Conservation (phyloP, 1,140 invertebrate species). For the Laodelphax striatellus region DNA sequence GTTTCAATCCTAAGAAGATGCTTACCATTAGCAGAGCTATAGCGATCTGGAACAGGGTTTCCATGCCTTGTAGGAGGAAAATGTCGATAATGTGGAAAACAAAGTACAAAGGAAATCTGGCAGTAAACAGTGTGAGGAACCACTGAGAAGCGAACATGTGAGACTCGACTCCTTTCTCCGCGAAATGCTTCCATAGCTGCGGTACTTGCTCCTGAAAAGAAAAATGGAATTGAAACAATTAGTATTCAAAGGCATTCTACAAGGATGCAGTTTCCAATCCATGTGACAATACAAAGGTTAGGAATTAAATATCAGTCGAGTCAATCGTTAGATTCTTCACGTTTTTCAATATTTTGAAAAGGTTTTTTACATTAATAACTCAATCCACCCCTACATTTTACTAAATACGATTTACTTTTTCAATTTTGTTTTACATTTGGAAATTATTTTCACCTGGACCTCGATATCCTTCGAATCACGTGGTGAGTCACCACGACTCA, state of each 20-base stretch:
- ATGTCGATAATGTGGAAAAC: slow-evolving; percentile 97
- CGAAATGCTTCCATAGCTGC: slow-evolving; percentile 84
- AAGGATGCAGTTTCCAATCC: too few relatives aligned
- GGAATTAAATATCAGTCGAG: too few relatives aligned
- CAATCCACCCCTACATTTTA: too few relatives aligned
- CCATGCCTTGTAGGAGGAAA: slow-evolving; percentile 86
- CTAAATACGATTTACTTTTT: too few relatives aligned
- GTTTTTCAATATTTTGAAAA: background rate
- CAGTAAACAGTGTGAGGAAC: slow-evolving; percentile 98
- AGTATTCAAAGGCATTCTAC: background rate
- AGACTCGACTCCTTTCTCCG: slow-evolving; percentile 82
- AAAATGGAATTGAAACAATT: slow-evolving; percentile 12
- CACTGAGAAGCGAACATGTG: slow-evolving; percentile 99
- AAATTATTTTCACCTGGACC: too few relatives aligned
- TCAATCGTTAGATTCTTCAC: too few relatives aligned
- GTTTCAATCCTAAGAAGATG: background rate
- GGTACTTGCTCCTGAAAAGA: slow-evolving; percentile 71
- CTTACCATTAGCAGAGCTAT: slow-evolving; percentile 79
- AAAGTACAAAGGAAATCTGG: slow-evolving; percentile 92
- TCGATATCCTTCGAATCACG: too few relatives aligned
- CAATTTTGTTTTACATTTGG: too few relatives aligned
- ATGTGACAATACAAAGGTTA: too few relatives aligned
- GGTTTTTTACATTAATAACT: too few relatives aligned
- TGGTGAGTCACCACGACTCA: too few relatives aligned
- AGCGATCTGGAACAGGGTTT: slow-evolving; percentile 93